Evolutionary conservation across 2,797 vertebrate species (phyloP), one percentile per base, ranked within the genome.

Genomic region (Coranthus polyacanthus): DNA sequence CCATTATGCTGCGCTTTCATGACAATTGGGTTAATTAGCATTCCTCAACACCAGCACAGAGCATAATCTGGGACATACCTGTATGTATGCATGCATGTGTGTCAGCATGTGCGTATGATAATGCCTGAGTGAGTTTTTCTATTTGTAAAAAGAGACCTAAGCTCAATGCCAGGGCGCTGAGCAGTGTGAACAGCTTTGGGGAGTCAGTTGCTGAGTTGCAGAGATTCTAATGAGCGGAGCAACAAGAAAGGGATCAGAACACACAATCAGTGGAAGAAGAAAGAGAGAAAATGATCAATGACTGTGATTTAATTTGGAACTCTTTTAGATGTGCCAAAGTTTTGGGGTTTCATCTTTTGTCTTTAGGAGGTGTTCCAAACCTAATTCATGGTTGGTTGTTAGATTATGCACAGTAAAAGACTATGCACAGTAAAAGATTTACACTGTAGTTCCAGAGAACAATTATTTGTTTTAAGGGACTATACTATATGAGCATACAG

Each of bases 141-240:
- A 38, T 51, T 44, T 56, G 10, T 36, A 58, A 34, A 77, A 18
- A 21, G 17, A 66, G 49, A 63, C 26, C 22, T 37, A n/a, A 44
- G 57, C 74, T 84, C 68, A 81, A 74, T 78, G 55, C 16, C 21
- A 4, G 5, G 36, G 34, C 58, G 63, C 49, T 21, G 41, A 38
- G 46, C 52, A 67, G 47, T 22, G 54, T n/a, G 42, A n/a, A 45
- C 21, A 51, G 53, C 5, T 2, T 26, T 58, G 36, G 49, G 52
- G 36, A 57, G 46, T 52, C 61, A 16, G 74, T 45, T 54, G 38
- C 72, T 11, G 36, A 63, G 63, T 71, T 79, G 46, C 70, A 56
- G 42, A 11, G 72, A 83, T 68, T 68, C 61, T 84, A 85, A 88
- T 86, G 68, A 85, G 67, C 56, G 51, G 39, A 63, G 50, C 55